Evolutionary conservation across 2,113 vertebrate genomes (phyloP), one percentile per base, ranked within the genome.

Genomic region (Alectura lathami): DNA sequence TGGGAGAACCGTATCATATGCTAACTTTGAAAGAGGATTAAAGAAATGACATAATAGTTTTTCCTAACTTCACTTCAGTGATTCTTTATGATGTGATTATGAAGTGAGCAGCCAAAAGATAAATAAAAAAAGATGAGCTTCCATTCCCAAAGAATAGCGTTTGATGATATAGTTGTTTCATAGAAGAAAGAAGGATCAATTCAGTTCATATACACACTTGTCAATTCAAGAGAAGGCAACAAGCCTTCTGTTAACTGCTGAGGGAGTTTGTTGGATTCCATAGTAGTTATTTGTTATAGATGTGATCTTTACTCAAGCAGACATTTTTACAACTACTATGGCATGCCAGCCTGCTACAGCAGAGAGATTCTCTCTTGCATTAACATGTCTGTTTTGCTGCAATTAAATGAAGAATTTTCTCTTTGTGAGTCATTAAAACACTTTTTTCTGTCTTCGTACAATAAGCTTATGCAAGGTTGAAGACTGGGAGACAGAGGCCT

Each of bases 21-120:
- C 13, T 92, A 78, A 74, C 73, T 86, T 94, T 92, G 86, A 92
- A 92, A 86, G 34, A 81, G 64, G 80, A 96, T 96, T 92, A 89
- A 88, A 81, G 69, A 60, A 51, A 81, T 93, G 72, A 91, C 91
- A 80, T 86, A 94, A 83, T 72, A 74, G 60, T 83, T 96, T 93
- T 95, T 83, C 30, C 64, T 78, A 86, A 91, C 69, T 93, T 20
- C 30, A 87, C 36, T 51, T 81, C 73, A 78, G 40, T 75, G 74
- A 40, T 89, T 43, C 38, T 81, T 88, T 78, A 91, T 94, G 81
- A 89, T 69, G 74, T 43, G 74, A 92, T 64, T 72, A 45, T 76
- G 56, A 91, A 94, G 29, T 48, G 34, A 86, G 27, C 70, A 93
- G 80, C 60, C 94, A 89, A 91, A 93, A 86, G 47, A 95, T 29